Conservation (phyloP, 2,113 vertebrate species). For the Petrocephalus zakoni region DNA sequence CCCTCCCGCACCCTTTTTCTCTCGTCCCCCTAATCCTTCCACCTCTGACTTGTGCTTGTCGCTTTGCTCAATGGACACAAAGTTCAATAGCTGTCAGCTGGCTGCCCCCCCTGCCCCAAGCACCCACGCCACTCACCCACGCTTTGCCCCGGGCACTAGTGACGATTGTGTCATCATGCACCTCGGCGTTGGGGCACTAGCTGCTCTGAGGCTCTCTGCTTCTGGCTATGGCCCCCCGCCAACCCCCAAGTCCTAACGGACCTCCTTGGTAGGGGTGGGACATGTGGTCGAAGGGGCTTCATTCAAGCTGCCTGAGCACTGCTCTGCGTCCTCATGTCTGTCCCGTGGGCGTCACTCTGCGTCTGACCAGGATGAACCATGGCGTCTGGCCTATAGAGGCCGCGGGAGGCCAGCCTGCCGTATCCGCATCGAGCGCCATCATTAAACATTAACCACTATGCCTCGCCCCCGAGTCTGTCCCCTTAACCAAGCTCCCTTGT, state of each 20-base stretch:
- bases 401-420: background rate
- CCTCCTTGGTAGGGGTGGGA: no score
- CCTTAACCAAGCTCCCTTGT: background rate
- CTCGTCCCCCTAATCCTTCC: slow-evolving; percentile 10
- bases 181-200: background rate
- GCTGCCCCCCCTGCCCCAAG: background rate
- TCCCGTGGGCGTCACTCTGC: background rate
- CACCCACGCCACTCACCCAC: background rate
- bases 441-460: background rate
- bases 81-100: slow-evolving; percentile 25
- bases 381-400: background rate
- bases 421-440: background rate
- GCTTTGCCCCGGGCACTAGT: background rate
- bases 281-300: background rate
- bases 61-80: slow-evolving; percentile 16
- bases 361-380: background rate
- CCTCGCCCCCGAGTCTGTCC: background rate
- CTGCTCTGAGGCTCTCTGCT: background rate
- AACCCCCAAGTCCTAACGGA: no score
- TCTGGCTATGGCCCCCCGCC: no score
- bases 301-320: background rate
- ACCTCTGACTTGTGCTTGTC: slow-evolving; percentile 25
- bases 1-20: slow-evolving; percentile 10
- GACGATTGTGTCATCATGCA: background rate
- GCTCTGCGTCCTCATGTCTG: background rate